phyloP scores from a whole-genome alignment of 2,888 invertebrate species.

The Galeruca laticollis region DNA sequence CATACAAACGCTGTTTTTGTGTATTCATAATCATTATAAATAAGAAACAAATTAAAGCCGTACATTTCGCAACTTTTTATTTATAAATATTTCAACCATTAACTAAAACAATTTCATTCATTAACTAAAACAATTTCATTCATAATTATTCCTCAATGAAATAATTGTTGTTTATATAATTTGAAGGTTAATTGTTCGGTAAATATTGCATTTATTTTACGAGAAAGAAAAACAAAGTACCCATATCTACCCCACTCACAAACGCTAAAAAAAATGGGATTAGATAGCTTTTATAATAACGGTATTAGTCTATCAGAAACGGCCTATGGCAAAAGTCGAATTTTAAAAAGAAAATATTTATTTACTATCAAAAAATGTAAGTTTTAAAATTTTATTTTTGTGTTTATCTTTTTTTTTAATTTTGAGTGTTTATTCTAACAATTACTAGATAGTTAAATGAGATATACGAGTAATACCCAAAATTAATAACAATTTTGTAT shows the following conservation, averaged over 20 bases:
- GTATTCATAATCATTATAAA: neutral
- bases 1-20: neutral
- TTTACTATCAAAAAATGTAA: neutral
- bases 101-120: neutral
- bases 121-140: conserved; percentile 11
- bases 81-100: neutral
- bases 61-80: neutral
- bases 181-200: conserved; percentile 9
- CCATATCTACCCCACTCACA: conserved; percentile 3
- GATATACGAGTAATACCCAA: too few relatives aligned
- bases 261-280: neutral
- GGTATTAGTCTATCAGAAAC: neutral
- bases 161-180: neutral
- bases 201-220: conserved; percentile 8
- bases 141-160: conserved; percentile 18
- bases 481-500: too few relatives aligned
- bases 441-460: too few relatives aligned
- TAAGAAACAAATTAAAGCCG: neutral
- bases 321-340: neutral
- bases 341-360: neutral
- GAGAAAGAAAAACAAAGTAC: neutral
- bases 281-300: neutral
- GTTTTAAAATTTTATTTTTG: neutral
- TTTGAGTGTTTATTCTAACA: too few relatives aligned
- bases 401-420: neutral